Conservation (phyloP, 2,888 invertebrate species). For the Alloscopus bannaensis region DNA sequence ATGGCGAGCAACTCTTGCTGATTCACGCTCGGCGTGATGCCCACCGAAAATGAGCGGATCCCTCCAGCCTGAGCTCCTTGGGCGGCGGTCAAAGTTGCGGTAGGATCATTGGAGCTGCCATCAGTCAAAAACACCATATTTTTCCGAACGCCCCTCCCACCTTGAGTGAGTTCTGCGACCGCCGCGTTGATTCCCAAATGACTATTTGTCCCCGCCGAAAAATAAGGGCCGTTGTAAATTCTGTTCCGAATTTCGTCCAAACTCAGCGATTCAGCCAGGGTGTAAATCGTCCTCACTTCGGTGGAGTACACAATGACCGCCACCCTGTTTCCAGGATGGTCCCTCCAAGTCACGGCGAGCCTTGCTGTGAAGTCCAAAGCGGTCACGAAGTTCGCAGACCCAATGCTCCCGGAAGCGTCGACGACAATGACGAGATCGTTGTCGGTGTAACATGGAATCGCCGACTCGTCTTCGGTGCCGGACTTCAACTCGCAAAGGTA, state of each 20-base stretch:
- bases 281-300: neutral
- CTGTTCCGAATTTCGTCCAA: slow-evolving; percentile 1
- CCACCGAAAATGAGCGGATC: slow-evolving; percentile 16
- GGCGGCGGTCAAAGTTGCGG: neutral
- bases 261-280: neutral
- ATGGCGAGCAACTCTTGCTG: slow-evolving; percentile 14
- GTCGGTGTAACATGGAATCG: slow-evolving; percentile 14
- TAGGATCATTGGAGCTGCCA: neutral
- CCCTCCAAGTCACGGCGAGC: slow-evolving; percentile 3
- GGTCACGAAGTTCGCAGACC: neutral
- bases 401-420: slow-evolving; percentile 32
- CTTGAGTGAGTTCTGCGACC: neutral
- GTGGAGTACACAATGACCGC: neutral
- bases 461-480: no score
- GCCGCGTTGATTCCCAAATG: neutral
- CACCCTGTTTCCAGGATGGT: neutral
- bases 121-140: slow-evolving; percentile 33
- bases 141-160: slow-evolving; percentile 4
- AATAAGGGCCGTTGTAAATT: neutral
- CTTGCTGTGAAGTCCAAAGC: slow-evolving; percentile 5
- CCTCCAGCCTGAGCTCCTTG: neutral
- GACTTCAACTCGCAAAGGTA: slow-evolving; percentile 15
- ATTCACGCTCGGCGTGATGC: neutral
- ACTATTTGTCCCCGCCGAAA: neutral
- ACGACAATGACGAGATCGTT: slow-evolving; percentile 35